A percentile compares a stretch with the other conserved stretches of the same genome.
These are phyloP conservation scores for Leguminivora glycinivorella DNA, from an alignment of 1,140 invertebrate species.

Conservation along the genomic window DNA sequence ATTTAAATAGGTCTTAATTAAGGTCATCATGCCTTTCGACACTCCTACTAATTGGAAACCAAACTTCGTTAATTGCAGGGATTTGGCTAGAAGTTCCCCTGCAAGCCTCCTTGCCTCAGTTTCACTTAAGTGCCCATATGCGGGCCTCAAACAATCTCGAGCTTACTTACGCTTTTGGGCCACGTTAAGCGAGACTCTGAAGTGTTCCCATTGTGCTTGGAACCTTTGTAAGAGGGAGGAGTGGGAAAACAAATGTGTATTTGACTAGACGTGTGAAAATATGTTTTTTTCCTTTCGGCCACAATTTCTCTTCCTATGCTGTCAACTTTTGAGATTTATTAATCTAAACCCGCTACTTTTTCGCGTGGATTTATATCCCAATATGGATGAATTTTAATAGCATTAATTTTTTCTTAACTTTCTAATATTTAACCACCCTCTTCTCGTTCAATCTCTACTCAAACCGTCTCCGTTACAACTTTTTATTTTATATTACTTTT, in stretches of 20 bases:
- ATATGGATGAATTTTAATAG: background rate
- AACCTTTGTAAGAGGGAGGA: constrained; percentile 17
- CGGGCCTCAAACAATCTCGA: constrained; percentile 26
- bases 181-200: constrained; percentile 24
- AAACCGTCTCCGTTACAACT: too few relatives aligned
- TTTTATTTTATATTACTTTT: too few relatives aligned
- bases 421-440: too few relatives aligned
- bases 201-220: constrained; percentile 19
- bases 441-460: too few relatives aligned
- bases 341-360: too few relatives aligned
- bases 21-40: background rate
- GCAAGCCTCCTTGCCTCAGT: constrained; percentile 13
- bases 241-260: constrained; percentile 20
- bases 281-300: background rate
- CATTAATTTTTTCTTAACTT: too few relatives aligned
- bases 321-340: background rate
- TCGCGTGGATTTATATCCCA: background rate
- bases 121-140: constrained; percentile 25
- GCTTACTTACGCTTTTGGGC: constrained; percentile 25
- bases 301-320: background rate
- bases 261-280: constrained; percentile 15
- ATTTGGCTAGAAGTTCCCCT: constrained; percentile 22
- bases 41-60: constrained; percentile 14
- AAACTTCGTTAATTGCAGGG: constrained; percentile 24
- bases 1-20: constrained; percentile 19